Conservation (phyloP, 2,888 invertebrate genomes). For the Meiosimyza platycephala region DNA sequence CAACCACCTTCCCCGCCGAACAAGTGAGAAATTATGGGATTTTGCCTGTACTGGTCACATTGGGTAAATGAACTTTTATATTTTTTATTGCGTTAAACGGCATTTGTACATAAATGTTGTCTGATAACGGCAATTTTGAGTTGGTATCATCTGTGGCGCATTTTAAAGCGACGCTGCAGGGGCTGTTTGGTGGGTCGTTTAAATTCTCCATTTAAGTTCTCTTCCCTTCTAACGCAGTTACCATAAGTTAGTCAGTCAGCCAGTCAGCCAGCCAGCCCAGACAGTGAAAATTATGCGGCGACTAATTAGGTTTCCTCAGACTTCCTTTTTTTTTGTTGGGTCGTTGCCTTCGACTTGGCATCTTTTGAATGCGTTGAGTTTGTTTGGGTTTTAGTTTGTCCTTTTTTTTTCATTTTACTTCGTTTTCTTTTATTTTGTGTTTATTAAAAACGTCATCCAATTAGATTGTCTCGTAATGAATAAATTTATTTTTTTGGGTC, state of each 20-base stretch:
- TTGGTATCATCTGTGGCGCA: slow-evolving; percentile 11
- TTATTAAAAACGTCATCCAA: neutral
- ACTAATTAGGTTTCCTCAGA: slow-evolving; percentile 59
- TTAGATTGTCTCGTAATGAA: too few relatives aligned
- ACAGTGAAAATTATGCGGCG: slow-evolving; percentile 57
- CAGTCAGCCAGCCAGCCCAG: slow-evolving; percentile 28
- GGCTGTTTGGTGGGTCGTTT: slow-evolving; percentile 8
- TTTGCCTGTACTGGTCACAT: neutral
- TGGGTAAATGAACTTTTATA: slow-evolving; percentile 33
- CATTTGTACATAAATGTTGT: slow-evolving; percentile 10
- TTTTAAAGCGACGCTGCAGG: neutral
- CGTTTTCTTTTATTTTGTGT: slow-evolving; percentile 27
- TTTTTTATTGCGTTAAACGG: neutral
- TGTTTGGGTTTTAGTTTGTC: neutral
- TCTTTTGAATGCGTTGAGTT: slow-evolving; percentile 2
- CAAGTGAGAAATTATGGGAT: neutral
- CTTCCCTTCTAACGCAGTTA: slow-evolving; percentile 16
- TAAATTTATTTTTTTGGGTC: slow-evolving; percentile 4
- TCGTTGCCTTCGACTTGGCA: neutral
- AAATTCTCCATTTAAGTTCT: slow-evolving; percentile 2
- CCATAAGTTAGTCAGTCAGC: slow-evolving; percentile 11
- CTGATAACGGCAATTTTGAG: slow-evolving; percentile 28
- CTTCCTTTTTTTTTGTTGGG: slow-evolving; percentile 5
- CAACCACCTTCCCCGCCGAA: too few relatives aligned
- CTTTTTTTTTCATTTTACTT: slow-evolving; percentile 19